Conservation (phyloP, 2,113 vertebrate genomes). For the Phalacrocorax brasilianus region DNA sequence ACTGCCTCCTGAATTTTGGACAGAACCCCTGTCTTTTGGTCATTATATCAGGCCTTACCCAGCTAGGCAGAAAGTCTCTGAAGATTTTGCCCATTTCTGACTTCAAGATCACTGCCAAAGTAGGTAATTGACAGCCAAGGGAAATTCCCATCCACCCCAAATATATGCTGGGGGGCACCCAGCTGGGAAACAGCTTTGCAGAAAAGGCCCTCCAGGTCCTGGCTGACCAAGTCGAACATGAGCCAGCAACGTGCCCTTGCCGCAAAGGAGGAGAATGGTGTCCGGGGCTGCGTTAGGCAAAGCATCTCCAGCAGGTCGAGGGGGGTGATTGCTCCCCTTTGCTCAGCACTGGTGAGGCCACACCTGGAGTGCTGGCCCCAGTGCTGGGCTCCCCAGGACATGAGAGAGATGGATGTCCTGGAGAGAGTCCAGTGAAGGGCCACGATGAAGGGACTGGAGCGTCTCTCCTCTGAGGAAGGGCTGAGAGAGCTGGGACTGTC, state of each 20-base stretch:
- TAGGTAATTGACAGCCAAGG: not conserved
- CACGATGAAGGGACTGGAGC: not conserved
- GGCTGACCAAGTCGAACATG: not conserved
- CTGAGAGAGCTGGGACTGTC: not conserved
- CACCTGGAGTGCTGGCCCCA: not conserved
- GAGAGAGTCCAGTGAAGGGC: not conserved
- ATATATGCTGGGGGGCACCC: not conserved
- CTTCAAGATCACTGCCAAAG: not conserved
- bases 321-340: not conserved
- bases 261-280: rapidly evolving
- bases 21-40: not conserved
- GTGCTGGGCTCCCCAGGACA: not conserved
- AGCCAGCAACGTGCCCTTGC: not conserved
- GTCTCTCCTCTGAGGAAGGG: not conserved
- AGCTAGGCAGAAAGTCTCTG: not conserved
- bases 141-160: not conserved
- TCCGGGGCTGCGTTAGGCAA: not conserved
- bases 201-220: not conserved
- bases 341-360: not conserved
- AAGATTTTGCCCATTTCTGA: not conserved
- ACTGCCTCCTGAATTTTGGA: not conserved
- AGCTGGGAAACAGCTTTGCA: not conserved
- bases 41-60: not conserved
- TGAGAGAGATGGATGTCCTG: not conserved
- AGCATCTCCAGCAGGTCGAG: not conserved